Conservation (phyloP, 2,888 invertebrate species). For the Archips xylosteana region DNA sequence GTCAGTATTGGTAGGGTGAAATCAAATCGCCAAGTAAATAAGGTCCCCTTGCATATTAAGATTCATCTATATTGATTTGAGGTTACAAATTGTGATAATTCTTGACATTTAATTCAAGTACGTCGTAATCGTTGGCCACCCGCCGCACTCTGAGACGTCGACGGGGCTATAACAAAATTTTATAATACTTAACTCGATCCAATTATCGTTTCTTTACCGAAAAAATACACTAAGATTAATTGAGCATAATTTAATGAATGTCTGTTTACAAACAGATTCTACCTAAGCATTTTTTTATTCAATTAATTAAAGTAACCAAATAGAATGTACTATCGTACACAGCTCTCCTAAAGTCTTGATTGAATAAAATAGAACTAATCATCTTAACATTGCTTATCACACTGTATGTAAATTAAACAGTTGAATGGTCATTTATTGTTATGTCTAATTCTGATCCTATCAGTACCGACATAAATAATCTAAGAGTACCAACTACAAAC, state of each 20-base stretch:
- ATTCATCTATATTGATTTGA: neutral
- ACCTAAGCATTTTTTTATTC: neutral
- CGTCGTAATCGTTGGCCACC: neutral
- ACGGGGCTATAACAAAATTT: neutral
- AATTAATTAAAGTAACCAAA: too few relatives aligned
- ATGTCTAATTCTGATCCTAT: too few relatives aligned
- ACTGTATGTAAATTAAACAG: too few relatives aligned
- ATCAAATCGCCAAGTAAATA: neutral
- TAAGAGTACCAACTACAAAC: too few relatives aligned
- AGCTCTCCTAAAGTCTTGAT: too few relatives aligned
- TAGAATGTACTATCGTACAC: too few relatives aligned
- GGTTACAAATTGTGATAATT: constrained; percentile 5
- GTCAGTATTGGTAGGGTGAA: constrained; percentile 65
- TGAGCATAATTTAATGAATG: neutral
- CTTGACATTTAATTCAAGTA: neutral
- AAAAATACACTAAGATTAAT: neutral
- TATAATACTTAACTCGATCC: neutral
- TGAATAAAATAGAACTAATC: too few relatives aligned
- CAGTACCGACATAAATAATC: too few relatives aligned
- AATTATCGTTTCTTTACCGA: neutral
- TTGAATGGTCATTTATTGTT: too few relatives aligned
- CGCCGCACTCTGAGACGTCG: neutral
- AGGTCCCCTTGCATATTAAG: neutral
- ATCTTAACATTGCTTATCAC: too few relatives aligned
- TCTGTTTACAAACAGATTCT: constrained; percentile 1